Base-by-base conservation (phyloP, 2,888 invertebrate genomes). In the Agriotes lineatus region DNA sequence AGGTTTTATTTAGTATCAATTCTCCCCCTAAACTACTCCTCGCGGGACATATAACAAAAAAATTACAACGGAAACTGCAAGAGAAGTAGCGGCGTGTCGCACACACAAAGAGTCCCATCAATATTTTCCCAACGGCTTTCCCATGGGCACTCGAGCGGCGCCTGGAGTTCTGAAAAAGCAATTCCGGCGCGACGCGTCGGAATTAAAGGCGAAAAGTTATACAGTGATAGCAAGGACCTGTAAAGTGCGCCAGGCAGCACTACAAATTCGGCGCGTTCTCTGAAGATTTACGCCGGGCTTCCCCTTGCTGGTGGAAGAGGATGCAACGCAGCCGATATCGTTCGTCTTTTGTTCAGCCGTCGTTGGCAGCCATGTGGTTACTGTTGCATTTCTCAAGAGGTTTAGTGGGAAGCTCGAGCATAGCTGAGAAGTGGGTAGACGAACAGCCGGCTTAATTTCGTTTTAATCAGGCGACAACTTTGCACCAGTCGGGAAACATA, bases 311-410 rank as follows among this genome's bases (percentile, higher is more conserved):
- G 1, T 12, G 12, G 14, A 37, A 37, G 35, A 35, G 9, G 35
- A 35, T 35, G 35, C 35, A 35, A 2, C 35, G 12, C 9, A 35
- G 35, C 9, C 2, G 9, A 12, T n/a, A 14, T n/a, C n/a, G n/a
- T n/a, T n/a, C n/a, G n/a, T n/a, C n/a, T n/a, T n/a, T n/a, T 42
- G 14, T 42, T 16, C 42, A 16, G 14, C 16, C 16, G 14, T 42
- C 16, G 14, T 16, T 42, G 12, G 22, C 16, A 50, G 52, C 50
- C 61, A 61, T 61, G 52, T 61, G 61, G 50, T 52, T 61, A 39
- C 16, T 52, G 52, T 52, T 52, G 39, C 10, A 25, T 14, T 39
- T 52, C 61, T 39, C 50, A 12, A 61, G 61, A 50, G 61, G 25
- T 58, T 45, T 58, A 58, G 61, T 69, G 37, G 44, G 52, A 48